Evolutionary conservation across 2,888 invertebrate species (phyloP), one percentile per base, ranked within the genome.

Genomic region (Netelia fuscicornis): DNA sequence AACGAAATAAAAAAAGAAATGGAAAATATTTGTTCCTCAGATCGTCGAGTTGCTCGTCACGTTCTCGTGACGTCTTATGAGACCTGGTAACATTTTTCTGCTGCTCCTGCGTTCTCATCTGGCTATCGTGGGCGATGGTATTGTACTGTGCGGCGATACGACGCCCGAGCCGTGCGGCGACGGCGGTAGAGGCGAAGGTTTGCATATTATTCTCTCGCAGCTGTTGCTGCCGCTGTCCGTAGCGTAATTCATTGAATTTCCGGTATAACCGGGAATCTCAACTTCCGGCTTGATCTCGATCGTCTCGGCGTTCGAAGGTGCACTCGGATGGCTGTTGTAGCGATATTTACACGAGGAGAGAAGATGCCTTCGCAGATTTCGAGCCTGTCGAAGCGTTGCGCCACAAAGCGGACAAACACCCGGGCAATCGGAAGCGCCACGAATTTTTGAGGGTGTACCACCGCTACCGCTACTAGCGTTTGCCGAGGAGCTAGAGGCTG

Each of bases 351-450:
- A 94, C 13, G 94, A 94, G 0, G 94, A 94, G 37, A 94, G 83
- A 79, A 96, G 93, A 90, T 96, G 96, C 87, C 95, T 94, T 42
- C 95, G 94, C 81, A 96, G 91, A 90, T 96, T 96, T 80, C 96
- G 94, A 5, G 95, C 95, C 90, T 96, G 95, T 83, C 95, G 94
- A 52, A 96, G 94, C 70, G 95, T 95, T 72, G 95, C 95, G 86
- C 95, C 95, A 87, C 95, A 96, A 44, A 95, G 94, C 37, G 95
- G 95, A 92, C 95, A 95, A 67, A 95, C 94, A 25, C 95, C 95
- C 52, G 95, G 95, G 92, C 95, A 95, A 90, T 95, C 95, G 11
- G 95, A 95, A 87, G 95, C 95, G 25, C 95, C 95, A 79, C 95
- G 94, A 74, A 95, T 94, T 88, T 95, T 94, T 13, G 95, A 94